Base-by-base conservation (phyloP, 23 tunicate species). In the Halocynthia roretzi region DNA sequence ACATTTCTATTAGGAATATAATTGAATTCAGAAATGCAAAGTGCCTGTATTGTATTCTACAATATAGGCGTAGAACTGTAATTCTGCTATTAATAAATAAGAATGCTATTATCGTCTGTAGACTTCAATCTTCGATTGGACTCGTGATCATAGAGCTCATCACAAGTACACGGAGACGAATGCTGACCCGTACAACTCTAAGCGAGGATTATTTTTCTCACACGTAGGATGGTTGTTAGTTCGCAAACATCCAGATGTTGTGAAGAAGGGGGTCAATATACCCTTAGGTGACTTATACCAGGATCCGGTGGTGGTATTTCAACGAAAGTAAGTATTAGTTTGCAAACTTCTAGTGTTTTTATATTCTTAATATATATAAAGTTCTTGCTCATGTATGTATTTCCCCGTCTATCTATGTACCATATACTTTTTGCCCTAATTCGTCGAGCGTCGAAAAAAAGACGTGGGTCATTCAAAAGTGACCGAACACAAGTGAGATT, bases 171-270 rank as follows among this genome's bases (percentile, higher is more conserved):
- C 89, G 2, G 96, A 90, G 54, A 80, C 96, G 6, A 84, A 90
- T 54, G 96, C 86, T 6, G 96, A 90, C 80, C 96, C 96, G 5
- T 89, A 90, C 79, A 90, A 90, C 72, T 71, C 86, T 6, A 84
- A 63, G 11, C 23, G 96, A 15, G 96, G 96, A 7, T 90, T 90
- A 61, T 90, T 90, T 67, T 90, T 90, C 84, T 74, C 86, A 44
- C 96, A 90, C 68, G 76, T 84, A 11, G 96, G 96, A 17, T 90
- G 96, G 96, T 64, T 90, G 76, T 62, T 90, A 68, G 86, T 84
- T 12, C 50, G 83, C 49, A 90, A 90, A 76, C 96, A 90, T 68
- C 96, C 96, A 60, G 96, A 90, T 61, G 96, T 90, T 12, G 76
- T 76, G 10, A 70, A 68, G 20, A 80, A 84, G 54, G 96, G 96